Base-by-base conservation (phyloP, 23 tunicate species). In the Styela clava region DNA sequence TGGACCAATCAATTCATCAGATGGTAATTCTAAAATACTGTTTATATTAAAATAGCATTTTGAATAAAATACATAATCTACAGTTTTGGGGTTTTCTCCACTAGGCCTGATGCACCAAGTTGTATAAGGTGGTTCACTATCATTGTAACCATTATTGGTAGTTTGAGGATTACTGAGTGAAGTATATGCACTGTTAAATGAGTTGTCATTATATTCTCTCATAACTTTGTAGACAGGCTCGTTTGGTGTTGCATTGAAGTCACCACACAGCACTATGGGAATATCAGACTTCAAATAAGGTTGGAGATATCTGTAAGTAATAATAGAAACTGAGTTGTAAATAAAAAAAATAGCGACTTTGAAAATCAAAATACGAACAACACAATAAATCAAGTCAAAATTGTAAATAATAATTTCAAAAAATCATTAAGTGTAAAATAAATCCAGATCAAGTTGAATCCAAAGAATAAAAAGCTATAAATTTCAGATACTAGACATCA, bases 31-130 rank as follows among this genome's bases (percentile, higher is more conserved):
- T 67, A 67, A 29, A 26, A 67, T 22, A 25, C 71, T 67, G 23
- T 67, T 1, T 22, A 67, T 23, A 26, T 19, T 18, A 67, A 67
- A 67, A 67, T 67, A 18, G 22, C 22, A 16, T 67, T 21, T 67
- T 25, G 71, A 25, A 18, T 18, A 67, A 26, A 26, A 67, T 16
- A 67, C 71, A 67, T 67, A 67, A 29, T 67, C 71, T 67, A 67
- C 71, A 16, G 71, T 67, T 29, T 67, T 67, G 0, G 71, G 71
- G 22, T 26, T 67, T 21, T 67, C 71, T 1, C 71, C 71, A 0
- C 16, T 16, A 29, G 71, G 71, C 22, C 71, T 67, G 71, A 67
- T 67, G 71, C 71, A 67, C 71, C 71, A 67, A 18, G 71, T 67
- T 18, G 71, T 67, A 23, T 67, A 67, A 21, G 71, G 23, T 0